Evolutionary conservation across 2,888 invertebrate genomes (phyloP), one percentile per base, ranked within the genome.

Genomic region (Oxycera nigricornis): DNA sequence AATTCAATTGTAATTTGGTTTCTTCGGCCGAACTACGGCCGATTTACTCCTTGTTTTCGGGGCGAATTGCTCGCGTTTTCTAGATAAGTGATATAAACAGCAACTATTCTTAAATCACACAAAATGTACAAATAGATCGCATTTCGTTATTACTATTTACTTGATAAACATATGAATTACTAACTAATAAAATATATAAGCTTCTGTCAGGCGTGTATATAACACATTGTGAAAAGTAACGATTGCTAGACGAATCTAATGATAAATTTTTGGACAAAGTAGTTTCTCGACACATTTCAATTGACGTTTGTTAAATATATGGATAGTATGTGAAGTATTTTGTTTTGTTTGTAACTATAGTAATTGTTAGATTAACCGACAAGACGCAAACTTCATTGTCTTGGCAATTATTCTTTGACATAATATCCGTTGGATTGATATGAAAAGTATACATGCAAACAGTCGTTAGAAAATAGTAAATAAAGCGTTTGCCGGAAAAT

Each of bases 41-140:
- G 11, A 14, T 3, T 14, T 7, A 46, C 3, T 46, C 3, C 2
- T 11, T 46, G 14, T 11, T 46, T 46, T 46, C 46, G 11, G 46
- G 46, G 17, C 46, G 3, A 46, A 17, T 17, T 3, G 17, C 6
- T n/a, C n/a, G 17, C 14, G 14, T 46, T 46, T 7, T 46, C 24
- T 55, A 22, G 3, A 20, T 9, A 55, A 55, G 52, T 22, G 52
- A 55, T 55, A 20, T 55, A 59, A 59, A 30, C 59, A 59, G 59
- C 24, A 59, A 59, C 59, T 59, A 59, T 20, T 59, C 59, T 59
- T 59, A 30, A 59, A 59, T 30, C 59, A 59, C 30, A 59, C 50
- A 65, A 41, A 65, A 52, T 70, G 70, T 70, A 70, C 52, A 70
- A 70, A 70, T 52, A 70, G 17, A 55, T 52, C 70, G 70, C 70